Percentiles rank a stretch among this genome's conserved stretches.
These are phyloP conservation scores for Leptinotarsa juncta DNA, from an alignment of 2,888 invertebrate genomes.

Conservation along the genomic window DNA sequence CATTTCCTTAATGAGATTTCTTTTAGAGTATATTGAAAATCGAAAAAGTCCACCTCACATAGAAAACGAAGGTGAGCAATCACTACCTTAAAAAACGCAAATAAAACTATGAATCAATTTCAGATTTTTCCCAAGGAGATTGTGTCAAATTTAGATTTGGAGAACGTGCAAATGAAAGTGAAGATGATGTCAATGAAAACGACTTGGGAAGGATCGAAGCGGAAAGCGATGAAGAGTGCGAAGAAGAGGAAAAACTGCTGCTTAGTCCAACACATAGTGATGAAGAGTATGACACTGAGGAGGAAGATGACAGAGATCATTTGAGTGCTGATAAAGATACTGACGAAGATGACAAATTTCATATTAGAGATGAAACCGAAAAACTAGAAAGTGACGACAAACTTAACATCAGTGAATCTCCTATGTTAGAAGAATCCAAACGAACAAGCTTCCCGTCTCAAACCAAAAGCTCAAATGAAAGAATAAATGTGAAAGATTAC, in stretches of 20 bases:
- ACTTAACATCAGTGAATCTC: background rate
- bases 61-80: background rate
- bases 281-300: slow-evolving; percentile 36
- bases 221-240: slow-evolving; percentile 40
- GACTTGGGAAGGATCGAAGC: slow-evolving; percentile 25
- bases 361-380: background rate
- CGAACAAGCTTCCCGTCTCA: background rate
- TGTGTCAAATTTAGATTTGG: background rate
- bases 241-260: slow-evolving; percentile 36
- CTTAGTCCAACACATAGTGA: slow-evolving; percentile 35
- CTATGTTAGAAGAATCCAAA: background rate
- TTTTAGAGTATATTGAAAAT: too few species aligned
- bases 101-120: background rate
- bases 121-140: background rate
- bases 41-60: background rate
- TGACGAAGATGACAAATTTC: slow-evolving; percentile 5
- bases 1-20: too few species aligned
- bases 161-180: background rate
- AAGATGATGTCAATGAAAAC: slow-evolving; percentile 4
- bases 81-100: background rate
- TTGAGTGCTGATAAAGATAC: slow-evolving; percentile 30
- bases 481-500: slow-evolving; percentile 11
- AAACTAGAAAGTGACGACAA: background rate
- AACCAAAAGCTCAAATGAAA: background rate
- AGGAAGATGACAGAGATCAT: slow-evolving; percentile 25